Conservation (phyloP, 2,797 vertebrate genomes). For the Brotogeris chrysoptera region DNA sequence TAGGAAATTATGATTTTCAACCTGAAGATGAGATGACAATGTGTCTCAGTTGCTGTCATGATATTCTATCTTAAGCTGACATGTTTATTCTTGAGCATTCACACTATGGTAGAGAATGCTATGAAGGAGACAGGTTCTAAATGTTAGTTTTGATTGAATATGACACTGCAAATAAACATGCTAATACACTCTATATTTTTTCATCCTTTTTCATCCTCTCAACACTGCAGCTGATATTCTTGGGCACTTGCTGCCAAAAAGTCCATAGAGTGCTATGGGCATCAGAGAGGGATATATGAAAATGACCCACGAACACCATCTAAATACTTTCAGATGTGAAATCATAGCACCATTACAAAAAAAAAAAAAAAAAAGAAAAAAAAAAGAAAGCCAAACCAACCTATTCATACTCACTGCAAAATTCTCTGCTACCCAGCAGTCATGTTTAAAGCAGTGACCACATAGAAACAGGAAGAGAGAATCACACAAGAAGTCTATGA, state of each 20-base stretch:
- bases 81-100: conserved; percentile 63
- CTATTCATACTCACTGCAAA: not conserved
- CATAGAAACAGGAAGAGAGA: not conserved
- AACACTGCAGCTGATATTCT: not conserved
- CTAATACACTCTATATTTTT: not conserved
- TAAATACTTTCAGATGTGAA: not conserved
- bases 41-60: conserved; percentile 22
- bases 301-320: not conserved
- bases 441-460: not conserved
- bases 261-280: not conserved
- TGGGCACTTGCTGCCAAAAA: not conserved
- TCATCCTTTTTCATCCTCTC: not conserved
- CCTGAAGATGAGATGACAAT: conserved; percentile 28
- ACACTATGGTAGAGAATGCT: conserved; percentile 13
- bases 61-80: conserved; percentile 49
- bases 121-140: conserved; percentile 38
- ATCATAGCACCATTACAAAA: not conserved
- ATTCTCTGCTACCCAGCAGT: not conserved
- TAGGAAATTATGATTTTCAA: conserved; percentile 49
- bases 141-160: conserved; percentile 61
- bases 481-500: not conserved
- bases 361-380: not conserved
- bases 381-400: not conserved
- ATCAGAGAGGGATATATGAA: not conserved
- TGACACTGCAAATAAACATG: conserved; percentile 66